A percentile compares a stretch with the other conserved stretches of the same genome.
Evolutionary conservation across 1,140 invertebrate species (phyloP).

Genomic region (Popillia japonica): DNA sequence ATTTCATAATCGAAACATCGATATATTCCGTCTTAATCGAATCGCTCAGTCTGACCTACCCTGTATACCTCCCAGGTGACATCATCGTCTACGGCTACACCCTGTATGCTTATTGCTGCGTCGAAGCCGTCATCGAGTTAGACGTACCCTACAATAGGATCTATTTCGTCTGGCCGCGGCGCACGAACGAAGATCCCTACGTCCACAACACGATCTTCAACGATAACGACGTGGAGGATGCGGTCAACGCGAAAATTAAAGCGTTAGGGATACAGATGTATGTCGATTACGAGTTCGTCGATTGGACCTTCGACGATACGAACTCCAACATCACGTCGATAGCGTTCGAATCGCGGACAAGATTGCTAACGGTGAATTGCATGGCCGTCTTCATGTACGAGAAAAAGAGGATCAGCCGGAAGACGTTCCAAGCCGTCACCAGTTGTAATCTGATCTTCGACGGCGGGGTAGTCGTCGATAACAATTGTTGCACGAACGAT

Average conservation of each 20-base stretch:
- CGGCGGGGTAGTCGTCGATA: constrained; percentile 73
- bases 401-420: constrained; percentile 58
- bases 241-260: constrained; percentile 43
- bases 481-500: constrained; percentile 75
- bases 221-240: constrained; percentile 51
- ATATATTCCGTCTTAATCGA: no score
- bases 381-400: constrained; percentile 65
- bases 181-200: constrained; percentile 43
- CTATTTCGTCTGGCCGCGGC: constrained; percentile 63
- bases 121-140: constrained; percentile 66
- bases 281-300: constrained; percentile 51
- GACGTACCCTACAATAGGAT: constrained; percentile 64
- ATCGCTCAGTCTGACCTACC: no score
- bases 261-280: constrained; percentile 46
- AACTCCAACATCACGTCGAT: constrained; percentile 47
- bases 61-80: no score
- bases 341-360: constrained; percentile 62
- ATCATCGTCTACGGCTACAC: constrained; percentile 71
- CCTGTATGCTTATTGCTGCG: constrained; percentile 67
- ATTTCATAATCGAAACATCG: no score
- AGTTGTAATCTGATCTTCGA: constrained; percentile 75
- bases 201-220: constrained; percentile 53
- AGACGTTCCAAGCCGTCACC: constrained; percentile 67
- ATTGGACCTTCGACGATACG: constrained; percentile 49
- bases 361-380: constrained; percentile 59